These are phyloP conservation scores for Cherax destructor DNA, from an alignment of 1,140 invertebrate species.

Conservation along the genomic window DNA sequence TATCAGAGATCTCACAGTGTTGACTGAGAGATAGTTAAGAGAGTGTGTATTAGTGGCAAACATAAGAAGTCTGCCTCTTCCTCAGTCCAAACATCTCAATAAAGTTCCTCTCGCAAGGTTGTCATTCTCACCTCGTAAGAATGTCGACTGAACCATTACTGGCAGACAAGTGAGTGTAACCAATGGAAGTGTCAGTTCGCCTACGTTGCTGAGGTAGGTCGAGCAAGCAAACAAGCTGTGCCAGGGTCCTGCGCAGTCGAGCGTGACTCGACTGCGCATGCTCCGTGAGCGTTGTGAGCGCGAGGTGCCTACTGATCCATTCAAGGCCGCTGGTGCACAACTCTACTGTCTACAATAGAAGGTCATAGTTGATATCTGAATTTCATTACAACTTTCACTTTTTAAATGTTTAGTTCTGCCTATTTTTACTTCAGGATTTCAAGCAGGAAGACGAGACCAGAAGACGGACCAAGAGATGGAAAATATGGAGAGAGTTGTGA, in stretches of 20 bases:
- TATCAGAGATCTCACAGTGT: too few species aligned
- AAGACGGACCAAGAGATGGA: too few species aligned
- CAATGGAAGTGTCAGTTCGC: not conserved
- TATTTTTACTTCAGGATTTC: too few species aligned
- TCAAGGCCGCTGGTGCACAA: not conserved
- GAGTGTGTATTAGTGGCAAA: too few species aligned
- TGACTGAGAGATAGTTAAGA: too few species aligned
- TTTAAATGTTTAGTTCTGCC: not conserved
- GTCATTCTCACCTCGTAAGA: too few species aligned
- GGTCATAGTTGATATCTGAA: not conserved
- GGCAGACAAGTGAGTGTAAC: not conserved
- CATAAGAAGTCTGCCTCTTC: too few species aligned
- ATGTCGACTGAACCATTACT: too few species aligned
- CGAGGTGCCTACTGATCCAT: not conserved
- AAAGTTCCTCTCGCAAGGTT: too few species aligned
- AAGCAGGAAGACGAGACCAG: too few species aligned
- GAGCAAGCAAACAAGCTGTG: not conserved
- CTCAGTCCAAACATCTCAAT: too few species aligned
- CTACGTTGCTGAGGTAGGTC: not conserved
- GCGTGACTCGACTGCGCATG: not conserved
- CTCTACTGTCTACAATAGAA: not conserved
- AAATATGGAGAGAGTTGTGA: not conserved
- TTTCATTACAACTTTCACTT: not conserved
- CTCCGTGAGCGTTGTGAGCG: not conserved
- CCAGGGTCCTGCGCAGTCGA: not conserved